Conservation (phyloP, 2,888 invertebrate species). For the Hirtodrosophila trivittata region DNA sequence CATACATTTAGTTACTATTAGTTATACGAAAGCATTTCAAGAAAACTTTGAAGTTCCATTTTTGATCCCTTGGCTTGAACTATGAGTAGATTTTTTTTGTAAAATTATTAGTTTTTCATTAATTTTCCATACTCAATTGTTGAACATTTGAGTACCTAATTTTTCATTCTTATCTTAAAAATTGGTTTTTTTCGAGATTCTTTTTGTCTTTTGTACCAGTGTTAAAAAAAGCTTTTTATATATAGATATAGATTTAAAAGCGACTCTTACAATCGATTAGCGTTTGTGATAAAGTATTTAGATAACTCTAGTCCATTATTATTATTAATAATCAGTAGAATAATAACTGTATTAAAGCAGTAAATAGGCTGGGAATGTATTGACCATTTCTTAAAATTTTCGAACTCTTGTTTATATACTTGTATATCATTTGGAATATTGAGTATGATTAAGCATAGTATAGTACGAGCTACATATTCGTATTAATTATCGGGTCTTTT, state of each 20-base stretch:
- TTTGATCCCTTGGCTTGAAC: constrained; percentile 57
- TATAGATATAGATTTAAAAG: too few relatives aligned
- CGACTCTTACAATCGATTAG: background rate
- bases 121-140: constrained; percentile 7
- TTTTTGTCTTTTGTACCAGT: constrained; percentile 31
- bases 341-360: constrained; percentile 17
- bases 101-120: constrained; percentile 11
- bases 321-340: constrained; percentile 3
- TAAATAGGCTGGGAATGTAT: constrained; percentile 27
- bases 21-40: constrained; percentile 35
- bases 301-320: background rate
- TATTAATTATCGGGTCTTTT: background rate
- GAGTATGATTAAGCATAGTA: constrained; percentile 10
- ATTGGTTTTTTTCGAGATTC: constrained; percentile 7
- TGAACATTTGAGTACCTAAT: constrained; percentile 3
- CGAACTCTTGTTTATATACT: background rate
- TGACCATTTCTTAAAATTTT: constrained; percentile 5
- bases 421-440: constrained; percentile 10
- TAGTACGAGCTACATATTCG: background rate
- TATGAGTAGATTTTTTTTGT: constrained; percentile 11
- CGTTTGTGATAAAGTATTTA: background rate
- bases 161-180: constrained; percentile 6
- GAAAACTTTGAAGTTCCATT: constrained; percentile 36
- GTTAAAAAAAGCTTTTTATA: constrained; percentile 20
- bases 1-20: constrained; percentile 26